These are phyloP conservation scores for Heliopora coerulea DNA, from an alignment of 92 coral and sea anemone genomes.

Conservation along the genomic window DNA sequence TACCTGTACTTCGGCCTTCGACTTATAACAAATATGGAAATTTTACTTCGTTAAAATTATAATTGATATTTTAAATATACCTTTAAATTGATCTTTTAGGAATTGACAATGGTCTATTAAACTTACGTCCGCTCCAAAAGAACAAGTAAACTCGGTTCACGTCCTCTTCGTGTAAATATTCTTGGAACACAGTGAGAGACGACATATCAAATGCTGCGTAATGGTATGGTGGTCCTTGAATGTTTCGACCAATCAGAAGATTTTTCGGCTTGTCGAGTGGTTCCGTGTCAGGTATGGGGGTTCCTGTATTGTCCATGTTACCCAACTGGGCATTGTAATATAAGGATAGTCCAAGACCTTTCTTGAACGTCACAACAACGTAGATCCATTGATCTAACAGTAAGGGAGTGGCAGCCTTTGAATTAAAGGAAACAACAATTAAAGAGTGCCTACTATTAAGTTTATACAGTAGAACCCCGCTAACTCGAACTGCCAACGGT, in stretches of 20 bases:
- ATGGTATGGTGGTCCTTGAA: slow-evolving; percentile 62
- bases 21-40: no score
- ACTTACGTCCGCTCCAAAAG: slow-evolving; percentile 95
- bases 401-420: slow-evolving; percentile 39
- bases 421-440: not conserved
- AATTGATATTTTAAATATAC: no score
- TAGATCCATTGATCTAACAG: slow-evolving; percentile 68
- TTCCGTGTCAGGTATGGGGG: slow-evolving; percentile 60
- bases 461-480: no score
- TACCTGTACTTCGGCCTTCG: no score
- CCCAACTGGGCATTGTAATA: slow-evolving; percentile 69
- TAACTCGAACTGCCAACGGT: no score
- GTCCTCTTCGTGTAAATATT: slow-evolving; percentile 68
- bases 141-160: slow-evolving; percentile 83
- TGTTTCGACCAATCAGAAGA: slow-evolving; percentile 77
- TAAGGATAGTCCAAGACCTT: slow-evolving; percentile 74
- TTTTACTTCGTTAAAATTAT: no score
- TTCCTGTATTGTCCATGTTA: slow-evolving; percentile 69
- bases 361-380: slow-evolving; percentile 77
- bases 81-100: no score
- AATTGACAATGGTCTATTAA: not conserved
- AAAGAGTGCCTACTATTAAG: no score
- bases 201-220: slow-evolving; percentile 67
- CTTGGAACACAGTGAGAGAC: slow-evolving; percentile 82
- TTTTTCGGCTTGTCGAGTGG: slow-evolving; percentile 61